These are phyloP conservation scores for Tribolium castaneum DNA, from an alignment of 1,140 invertebrate species.

Conservation along the genomic window DNA sequence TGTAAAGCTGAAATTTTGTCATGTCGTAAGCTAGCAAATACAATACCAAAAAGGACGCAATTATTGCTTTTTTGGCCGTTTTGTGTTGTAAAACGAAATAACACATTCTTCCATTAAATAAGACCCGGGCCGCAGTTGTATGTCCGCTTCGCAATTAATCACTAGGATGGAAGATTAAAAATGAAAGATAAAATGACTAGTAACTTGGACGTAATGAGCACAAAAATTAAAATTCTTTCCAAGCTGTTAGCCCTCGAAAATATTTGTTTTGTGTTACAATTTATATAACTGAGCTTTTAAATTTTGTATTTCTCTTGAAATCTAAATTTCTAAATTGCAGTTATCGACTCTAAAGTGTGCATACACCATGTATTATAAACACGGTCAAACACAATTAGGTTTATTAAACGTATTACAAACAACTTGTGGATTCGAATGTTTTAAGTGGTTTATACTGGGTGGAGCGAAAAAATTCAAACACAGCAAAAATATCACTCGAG, in stretches of 20 bases:
- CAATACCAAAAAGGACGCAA: too few species aligned
- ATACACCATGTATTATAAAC: background rate
- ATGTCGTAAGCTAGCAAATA: too few species aligned
- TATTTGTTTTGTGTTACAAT: background rate
- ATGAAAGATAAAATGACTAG: background rate
- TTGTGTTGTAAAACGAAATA: background rate
- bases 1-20: too few species aligned
- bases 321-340: too few species aligned
- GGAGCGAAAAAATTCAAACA: too few species aligned
- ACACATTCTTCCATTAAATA: background rate
- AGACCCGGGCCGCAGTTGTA: background rate
- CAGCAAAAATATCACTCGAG: too few species aligned
- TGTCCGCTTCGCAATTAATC: background rate
- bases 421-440: background rate
- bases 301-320: too few species aligned
- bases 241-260: background rate
- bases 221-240: background rate
- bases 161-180: background rate
- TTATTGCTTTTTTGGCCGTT: background rate
- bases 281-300: too few species aligned
- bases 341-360: background rate
- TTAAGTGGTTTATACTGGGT: background rate
- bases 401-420: background rate
- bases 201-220: background rate
- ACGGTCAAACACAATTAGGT: background rate